phyloP scores from a whole-genome alignment of 1,140 invertebrate species.

The Drosophila seguyi region DNA sequence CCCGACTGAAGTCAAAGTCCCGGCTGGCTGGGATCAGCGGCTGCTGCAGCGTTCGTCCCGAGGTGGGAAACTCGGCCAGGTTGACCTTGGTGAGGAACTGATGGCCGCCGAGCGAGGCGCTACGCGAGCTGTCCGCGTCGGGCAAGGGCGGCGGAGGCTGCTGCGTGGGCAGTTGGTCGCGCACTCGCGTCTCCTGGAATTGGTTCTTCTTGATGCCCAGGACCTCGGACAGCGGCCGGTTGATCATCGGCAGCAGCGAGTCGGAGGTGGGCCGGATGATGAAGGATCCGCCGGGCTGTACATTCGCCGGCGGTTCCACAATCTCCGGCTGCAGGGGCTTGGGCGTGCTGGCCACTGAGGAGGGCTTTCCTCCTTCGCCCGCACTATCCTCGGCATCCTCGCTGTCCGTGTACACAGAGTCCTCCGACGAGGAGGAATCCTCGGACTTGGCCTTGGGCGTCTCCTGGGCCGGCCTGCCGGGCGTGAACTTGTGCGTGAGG shows the following conservation, averaged over 20 bases:
- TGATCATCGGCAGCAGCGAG: constrained; percentile 81
- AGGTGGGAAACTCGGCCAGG: constrained; percentile 78
- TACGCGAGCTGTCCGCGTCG: constrained; percentile 17
- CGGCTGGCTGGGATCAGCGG: constrained; percentile 52
- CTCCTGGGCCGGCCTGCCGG: constrained; percentile 30
- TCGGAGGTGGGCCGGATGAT: constrained; percentile 80
- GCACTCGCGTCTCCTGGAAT: constrained; percentile 83
- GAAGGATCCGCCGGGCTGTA: constrained; percentile 63
- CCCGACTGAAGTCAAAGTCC: constrained; percentile 81
- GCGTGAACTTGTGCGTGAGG: constrained; percentile 77
- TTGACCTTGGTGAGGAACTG: constrained; percentile 83
- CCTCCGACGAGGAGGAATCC: constrained; percentile 67
- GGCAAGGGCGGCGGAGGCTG: constrained; percentile 60
- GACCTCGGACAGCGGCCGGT: constrained; percentile 84
- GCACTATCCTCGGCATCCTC: constrained; percentile 50
- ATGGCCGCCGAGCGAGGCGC: constrained; percentile 14
- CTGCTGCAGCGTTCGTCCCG: constrained; percentile 46
- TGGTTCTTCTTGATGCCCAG: constrained; percentile 85
- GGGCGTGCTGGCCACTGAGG: constrained; percentile 28
- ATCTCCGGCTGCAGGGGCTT: constrained; percentile 65
- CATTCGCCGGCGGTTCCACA: constrained; percentile 57
- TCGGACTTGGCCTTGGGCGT: constrained; percentile 44
- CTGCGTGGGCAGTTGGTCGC: constrained; percentile 55
- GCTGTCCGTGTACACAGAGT: constrained; percentile 70
- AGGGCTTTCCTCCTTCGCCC: constrained; percentile 33